Evolutionary conservation across 2,113 vertebrate genomes (phyloP).

Genomic region (Ageneiosus marmoratus): DNA sequence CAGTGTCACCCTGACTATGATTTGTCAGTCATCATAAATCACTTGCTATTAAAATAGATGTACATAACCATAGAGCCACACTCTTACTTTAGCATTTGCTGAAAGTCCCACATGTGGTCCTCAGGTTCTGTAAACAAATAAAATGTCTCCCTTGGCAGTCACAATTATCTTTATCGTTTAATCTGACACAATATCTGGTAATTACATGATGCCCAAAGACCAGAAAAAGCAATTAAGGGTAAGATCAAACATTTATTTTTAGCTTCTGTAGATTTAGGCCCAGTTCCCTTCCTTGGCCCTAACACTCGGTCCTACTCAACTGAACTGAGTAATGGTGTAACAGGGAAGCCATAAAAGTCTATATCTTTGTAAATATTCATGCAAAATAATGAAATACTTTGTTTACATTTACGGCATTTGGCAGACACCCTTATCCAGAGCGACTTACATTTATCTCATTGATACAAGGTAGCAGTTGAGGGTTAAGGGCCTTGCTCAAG

Average conservation of each 20-base stretch:
- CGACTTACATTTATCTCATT: too few species aligned
- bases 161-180: conserved; percentile 24
- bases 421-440: too few species aligned
- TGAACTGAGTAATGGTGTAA: too few species aligned
- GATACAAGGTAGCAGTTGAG: too few species aligned
- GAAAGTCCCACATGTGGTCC: not conserved
- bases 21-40: not conserved
- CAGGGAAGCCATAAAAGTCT: too few species aligned
- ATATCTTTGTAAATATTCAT: too few species aligned
- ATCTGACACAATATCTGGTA: not conserved
- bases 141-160: conserved; percentile 14
- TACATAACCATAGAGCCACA: not conserved
- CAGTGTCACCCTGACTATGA: not conserved
- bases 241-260: conserved; percentile 32
- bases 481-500: too few species aligned
- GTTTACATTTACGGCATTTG: too few species aligned
- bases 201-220: conserved; percentile 16
- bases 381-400: too few species aligned
- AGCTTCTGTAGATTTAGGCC: not conserved
- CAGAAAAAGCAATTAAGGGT: conserved; percentile 10
- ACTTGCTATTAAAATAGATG: not conserved
- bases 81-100: not conserved
- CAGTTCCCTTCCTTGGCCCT: too few species aligned
- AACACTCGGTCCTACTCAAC: too few species aligned
- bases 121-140: conserved; percentile 15